Conservation (phyloP, 2,888 invertebrate genomes). For the Sericinus montela region DNA sequence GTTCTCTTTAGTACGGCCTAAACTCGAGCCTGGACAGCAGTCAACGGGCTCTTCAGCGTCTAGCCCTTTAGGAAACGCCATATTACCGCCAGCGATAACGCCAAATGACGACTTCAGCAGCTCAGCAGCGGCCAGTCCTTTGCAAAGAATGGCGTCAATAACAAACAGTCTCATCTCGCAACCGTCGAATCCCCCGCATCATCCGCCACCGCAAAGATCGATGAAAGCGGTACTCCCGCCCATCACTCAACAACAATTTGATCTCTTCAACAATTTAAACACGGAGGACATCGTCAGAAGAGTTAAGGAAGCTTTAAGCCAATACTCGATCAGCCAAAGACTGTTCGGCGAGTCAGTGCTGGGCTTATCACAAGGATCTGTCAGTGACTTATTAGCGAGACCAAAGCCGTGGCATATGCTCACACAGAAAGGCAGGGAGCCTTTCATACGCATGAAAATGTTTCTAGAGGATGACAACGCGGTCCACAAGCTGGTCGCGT, state of each 20-base stretch:
- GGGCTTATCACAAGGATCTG: constrained; percentile 97
- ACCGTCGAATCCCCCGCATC: constrained; percentile 91
- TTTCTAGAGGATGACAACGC: constrained; percentile 97
- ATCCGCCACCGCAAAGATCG: constrained; percentile 90
- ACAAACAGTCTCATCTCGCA: constrained; percentile 97
- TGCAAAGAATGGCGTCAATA: constrained; percentile 98
- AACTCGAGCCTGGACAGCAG: constrained; percentile 88
- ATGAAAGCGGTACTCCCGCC: constrained; percentile 98
- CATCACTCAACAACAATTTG: constrained; percentile 99
- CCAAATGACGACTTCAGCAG: constrained; percentile 89
- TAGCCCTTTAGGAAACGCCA: constrained; percentile 91
- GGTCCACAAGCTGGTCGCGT: constrained; percentile 96
- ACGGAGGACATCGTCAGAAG: constrained; percentile 99
- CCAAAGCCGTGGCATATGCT: constrained; percentile 99
- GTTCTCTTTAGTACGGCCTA: constrained; percentile 92
- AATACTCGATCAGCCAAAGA: constrained; percentile 98
- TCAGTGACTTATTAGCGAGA: constrained; percentile 96
- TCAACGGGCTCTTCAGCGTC: constrained; percentile 89
- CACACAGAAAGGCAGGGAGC: constrained; percentile 97
- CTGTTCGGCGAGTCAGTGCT: constrained; percentile 99
- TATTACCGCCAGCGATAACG: constrained; percentile 90
- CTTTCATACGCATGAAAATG: constrained; percentile 98
- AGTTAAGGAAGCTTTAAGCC: constrained; percentile 95
- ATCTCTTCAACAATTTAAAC: constrained; percentile 97
- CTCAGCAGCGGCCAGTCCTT: constrained; percentile 92